phyloP scores from a whole-genome alignment of 2,797 vertebrate species.

The Oreortyx pictus region DNA sequence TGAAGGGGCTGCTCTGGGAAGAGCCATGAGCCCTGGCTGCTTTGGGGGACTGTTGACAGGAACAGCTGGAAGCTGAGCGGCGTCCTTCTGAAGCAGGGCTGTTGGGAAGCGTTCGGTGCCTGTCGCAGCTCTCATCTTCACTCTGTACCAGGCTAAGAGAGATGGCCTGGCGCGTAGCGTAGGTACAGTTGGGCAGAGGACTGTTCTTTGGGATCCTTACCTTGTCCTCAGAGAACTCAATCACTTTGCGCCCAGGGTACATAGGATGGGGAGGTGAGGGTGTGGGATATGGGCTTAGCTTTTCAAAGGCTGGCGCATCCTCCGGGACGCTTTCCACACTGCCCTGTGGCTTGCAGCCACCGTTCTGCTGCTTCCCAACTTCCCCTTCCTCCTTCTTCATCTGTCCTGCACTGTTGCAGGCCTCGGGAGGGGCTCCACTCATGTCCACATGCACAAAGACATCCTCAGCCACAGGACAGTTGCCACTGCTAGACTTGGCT shows the following conservation, averaged over 20 bases:
- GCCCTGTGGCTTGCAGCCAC: conserved; percentile 82
- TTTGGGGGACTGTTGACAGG: conserved; percentile 70
- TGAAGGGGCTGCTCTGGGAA: conserved; percentile 85
- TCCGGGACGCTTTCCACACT: conserved; percentile 80
- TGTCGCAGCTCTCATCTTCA: conserved; percentile 79
- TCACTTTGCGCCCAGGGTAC: conserved; percentile 94
- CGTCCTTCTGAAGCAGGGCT: conserved; percentile 84
- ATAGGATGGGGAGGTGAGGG: conserved; percentile 89
- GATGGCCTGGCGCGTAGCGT: conserved; percentile 96
- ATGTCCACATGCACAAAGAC: conserved; percentile 98
- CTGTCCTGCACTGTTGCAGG: conserved; percentile 46
- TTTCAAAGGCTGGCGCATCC: conserved; percentile 88
- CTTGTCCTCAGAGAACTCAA: conserved; percentile 97
- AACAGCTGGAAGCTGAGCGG: conserved; percentile 67
- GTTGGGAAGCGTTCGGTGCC: conserved; percentile 78
- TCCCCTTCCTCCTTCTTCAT: conserved; percentile 55
- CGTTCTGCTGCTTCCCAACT: conserved; percentile 80
- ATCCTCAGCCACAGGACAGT: conserved; percentile 90
- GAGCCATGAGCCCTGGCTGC: conserved; percentile 73
- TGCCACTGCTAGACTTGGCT: conserved; percentile 90
- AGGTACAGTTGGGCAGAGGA: conserved; percentile 95
- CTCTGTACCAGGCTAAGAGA: conserved; percentile 93
- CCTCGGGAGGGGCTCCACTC: conserved; percentile 82
- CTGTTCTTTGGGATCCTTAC: conserved; percentile 97
- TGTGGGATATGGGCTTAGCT: conserved; percentile 92